Evolutionary conservation across 1,140 invertebrate genomes (phyloP).

Genomic region (Apis cerana): DNA sequence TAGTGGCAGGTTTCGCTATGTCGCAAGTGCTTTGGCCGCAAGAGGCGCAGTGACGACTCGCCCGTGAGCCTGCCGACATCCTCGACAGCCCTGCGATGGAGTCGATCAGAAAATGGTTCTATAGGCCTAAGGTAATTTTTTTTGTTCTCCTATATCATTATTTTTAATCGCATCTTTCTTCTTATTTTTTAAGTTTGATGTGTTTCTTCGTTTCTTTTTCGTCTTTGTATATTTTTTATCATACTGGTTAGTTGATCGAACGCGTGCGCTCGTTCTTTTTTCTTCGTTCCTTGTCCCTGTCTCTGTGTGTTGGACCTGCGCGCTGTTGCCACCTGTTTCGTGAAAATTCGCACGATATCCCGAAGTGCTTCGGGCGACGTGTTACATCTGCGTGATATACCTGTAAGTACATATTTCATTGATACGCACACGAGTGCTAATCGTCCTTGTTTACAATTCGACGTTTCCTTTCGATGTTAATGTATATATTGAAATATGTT

Average conservation of each 20-base stretch:
- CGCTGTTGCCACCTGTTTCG: slow-evolving; percentile 65
- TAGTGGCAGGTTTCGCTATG: slow-evolving; percentile 57
- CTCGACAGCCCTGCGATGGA: slow-evolving; percentile 84
- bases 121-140: slow-evolving; percentile 90
- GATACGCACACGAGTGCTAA: not conserved
- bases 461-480: not conserved
- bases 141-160: not conserved
- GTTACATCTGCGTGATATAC: slow-evolving; percentile 46
- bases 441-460: slow-evolving; percentile 21
- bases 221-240: not conserved
- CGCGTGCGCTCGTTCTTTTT: slow-evolving; percentile 53
- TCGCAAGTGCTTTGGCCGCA: slow-evolving; percentile 58
- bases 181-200: not conserved
- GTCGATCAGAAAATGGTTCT: slow-evolving; percentile 95
- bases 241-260: slow-evolving; percentile 45
- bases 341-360: slow-evolving; percentile 55
- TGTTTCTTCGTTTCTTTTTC: not conserved
- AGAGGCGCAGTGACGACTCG: slow-evolving; percentile 57
- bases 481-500: not conserved
- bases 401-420: slow-evolving; percentile 26
- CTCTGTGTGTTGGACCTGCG: slow-evolving; percentile 28
- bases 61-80: slow-evolving; percentile 49
- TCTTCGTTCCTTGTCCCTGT: slow-evolving; percentile 20
- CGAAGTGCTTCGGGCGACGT: slow-evolving; percentile 36
- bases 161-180: not conserved